Evolutionary conservation across 2,797 vertebrate species (phyloP).

Genomic region (Carcharodon carcharias): DNA sequence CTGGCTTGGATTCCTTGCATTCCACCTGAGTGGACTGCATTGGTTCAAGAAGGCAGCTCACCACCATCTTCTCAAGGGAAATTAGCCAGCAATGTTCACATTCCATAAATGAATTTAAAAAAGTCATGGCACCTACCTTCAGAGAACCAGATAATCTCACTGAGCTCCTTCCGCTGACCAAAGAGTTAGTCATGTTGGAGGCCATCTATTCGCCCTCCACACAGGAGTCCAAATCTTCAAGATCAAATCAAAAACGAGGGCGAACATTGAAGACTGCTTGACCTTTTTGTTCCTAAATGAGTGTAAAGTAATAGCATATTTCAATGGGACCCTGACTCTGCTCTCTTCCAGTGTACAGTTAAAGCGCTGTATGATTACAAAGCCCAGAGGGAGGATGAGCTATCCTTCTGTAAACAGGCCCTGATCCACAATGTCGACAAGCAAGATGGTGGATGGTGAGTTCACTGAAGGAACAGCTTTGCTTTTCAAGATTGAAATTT

Average conservation of each 20-base stretch:
- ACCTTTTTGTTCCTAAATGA: neutral
- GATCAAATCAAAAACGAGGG: neutral
- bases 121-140: neutral
- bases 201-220: neutral
- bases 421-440: conserved; percentile 60
- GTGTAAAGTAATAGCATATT: neutral
- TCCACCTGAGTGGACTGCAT: neutral
- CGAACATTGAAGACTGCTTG: neutral
- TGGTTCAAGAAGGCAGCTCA: no score
- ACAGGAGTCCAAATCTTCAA: neutral
- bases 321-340: neutral
- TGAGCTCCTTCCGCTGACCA: neutral
- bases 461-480: neutral
- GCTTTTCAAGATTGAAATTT: neutral
- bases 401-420: conserved; percentile 60
- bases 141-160: neutral
- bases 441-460: conserved; percentile 58
- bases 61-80: no score
- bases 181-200: neutral
- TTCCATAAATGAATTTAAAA: no score
- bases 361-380: conserved; percentile 57
- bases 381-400: conserved; percentile 56
- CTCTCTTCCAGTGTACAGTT: conserved; percentile 49
- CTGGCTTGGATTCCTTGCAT: neutral
- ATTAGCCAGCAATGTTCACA: no score